Evolutionary conservation across 1,140 invertebrate species (phyloP).

Genomic region (Pollicipes pollicipes): DNA sequence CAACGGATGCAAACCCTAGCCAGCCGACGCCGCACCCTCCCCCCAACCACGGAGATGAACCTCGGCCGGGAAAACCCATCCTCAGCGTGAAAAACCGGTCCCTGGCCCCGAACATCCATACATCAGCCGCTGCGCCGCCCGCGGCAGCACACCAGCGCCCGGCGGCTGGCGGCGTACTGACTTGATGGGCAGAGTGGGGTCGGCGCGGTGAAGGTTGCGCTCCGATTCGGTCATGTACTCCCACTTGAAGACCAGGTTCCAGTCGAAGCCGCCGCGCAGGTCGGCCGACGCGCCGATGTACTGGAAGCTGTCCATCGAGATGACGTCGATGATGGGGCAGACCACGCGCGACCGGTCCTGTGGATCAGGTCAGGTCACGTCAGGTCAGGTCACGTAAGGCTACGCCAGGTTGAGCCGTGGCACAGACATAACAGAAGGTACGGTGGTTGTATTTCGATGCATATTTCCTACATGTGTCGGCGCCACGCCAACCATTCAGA

Average conservation of each 20-base stretch:
- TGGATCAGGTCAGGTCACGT: slow-evolving; percentile 18
- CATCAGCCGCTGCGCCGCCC: too few species aligned
- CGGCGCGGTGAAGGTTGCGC: slow-evolving; percentile 52
- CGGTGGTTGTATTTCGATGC: too few species aligned
- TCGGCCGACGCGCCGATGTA: slow-evolving; percentile 85
- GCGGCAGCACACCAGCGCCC: too few species aligned
- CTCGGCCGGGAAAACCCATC: too few species aligned
- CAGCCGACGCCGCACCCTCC: too few species aligned
- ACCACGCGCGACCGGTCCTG: slow-evolving; percentile 73
- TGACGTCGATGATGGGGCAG: slow-evolving; percentile 91
- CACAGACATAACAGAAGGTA: too few species aligned
- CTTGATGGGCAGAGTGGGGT: slow-evolving; percentile 43
- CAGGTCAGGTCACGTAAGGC: neutral
- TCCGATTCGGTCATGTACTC: slow-evolving; percentile 76
- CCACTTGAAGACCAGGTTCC: slow-evolving; percentile 93
- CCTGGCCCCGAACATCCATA: too few species aligned
- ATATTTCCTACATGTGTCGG: too few species aligned
- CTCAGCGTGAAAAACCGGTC: too few species aligned
- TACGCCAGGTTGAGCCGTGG: neutral
- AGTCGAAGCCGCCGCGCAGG: slow-evolving; percentile 85
- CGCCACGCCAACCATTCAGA: too few species aligned
- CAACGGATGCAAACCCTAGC: too few species aligned
- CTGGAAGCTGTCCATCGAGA: slow-evolving; percentile 95
- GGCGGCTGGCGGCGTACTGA: slow-evolving; percentile 22
- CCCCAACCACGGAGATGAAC: too few species aligned